Percentiles rank a stretch among this genome's conserved stretches.
Conservation (phyloP, 2,113 vertebrate genomes). For the Anguilla rostrata region DNA sequence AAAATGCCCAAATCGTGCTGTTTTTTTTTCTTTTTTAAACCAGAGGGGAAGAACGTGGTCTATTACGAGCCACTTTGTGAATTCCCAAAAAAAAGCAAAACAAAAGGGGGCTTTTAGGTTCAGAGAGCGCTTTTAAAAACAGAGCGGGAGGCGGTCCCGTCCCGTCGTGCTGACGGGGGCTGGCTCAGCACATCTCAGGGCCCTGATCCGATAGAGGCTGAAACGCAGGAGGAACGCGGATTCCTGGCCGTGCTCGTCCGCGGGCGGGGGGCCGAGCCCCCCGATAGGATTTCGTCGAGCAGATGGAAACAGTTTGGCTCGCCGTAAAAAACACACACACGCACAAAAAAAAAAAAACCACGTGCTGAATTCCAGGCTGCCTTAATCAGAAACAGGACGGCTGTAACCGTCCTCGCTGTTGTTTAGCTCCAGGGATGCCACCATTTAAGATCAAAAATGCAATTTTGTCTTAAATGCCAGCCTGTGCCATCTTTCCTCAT, state of each 20-base stretch:
- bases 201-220: background rate
- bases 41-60: background rate
- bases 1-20: slow-evolving; percentile 19
- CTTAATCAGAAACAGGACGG: slow-evolving; percentile 5
- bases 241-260: background rate
- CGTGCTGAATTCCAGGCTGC: background rate
- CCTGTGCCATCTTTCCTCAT: background rate
- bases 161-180: slow-evolving; percentile 58
- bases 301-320: background rate
- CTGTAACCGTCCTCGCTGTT: background rate
- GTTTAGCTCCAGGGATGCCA: background rate
- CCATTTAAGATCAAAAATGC: background rate
- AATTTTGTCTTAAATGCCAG: background rate
- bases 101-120: slow-evolving; percentile 30
- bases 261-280: background rate
- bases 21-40: slow-evolving; percentile 8
- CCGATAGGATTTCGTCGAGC: background rate
- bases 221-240: background rate
- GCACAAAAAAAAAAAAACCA: background rate
- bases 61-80: slow-evolving; percentile 28
- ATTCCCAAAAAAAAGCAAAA: slow-evolving; percentile 29
- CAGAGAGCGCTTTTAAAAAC: slow-evolving; percentile 36
- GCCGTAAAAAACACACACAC: background rate
- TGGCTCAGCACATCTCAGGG: slow-evolving; percentile 50
- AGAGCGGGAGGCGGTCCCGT: slow-evolving; percentile 34